A percentile compares a stretch with the other conserved stretches of the same genome.
Evolutionary conservation across 2,797 vertebrate species (phyloP).

Genomic region (Sebastes diaconus): DNA sequence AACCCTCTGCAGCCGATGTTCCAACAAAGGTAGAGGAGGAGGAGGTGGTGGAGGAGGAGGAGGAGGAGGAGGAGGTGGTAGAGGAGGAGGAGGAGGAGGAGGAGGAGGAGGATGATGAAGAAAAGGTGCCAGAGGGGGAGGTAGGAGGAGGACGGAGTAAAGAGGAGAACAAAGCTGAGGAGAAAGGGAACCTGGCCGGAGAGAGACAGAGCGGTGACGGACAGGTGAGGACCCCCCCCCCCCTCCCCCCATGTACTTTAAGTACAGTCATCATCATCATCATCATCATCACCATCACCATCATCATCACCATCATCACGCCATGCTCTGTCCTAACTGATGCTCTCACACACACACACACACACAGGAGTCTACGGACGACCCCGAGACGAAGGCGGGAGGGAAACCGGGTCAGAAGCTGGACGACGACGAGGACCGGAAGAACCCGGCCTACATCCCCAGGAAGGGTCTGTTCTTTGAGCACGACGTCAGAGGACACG

Average conservation of each 20-base stretch:
- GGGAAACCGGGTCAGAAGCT: constrained; percentile 90
- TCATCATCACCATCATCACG: too few species aligned
- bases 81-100: constrained; percentile 75
- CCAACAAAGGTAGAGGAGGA: constrained; percentile 75
- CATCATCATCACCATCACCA: too few species aligned
- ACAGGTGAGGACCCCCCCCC: constrained; percentile 84
- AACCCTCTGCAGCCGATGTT: constrained; percentile 72
- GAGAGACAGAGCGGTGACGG: constrained; percentile 97
- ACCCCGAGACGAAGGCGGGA: constrained; percentile 89
- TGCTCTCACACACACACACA: background rate
- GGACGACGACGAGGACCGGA: constrained; percentile 95
- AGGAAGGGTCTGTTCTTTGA: constrained; percentile 98
- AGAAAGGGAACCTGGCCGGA: constrained; percentile 89
- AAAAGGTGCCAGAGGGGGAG: constrained; percentile 73
- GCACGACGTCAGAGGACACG: constrained; percentile 94
- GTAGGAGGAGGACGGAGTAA: constrained; percentile 65
- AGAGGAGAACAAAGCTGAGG: constrained; percentile 84
- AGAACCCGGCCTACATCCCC: constrained; percentile 97
- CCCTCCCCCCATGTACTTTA: too few species aligned
- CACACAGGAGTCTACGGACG: constrained; percentile 91
- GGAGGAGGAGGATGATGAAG: constrained; percentile 75
- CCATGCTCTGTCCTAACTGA: too few species aligned
- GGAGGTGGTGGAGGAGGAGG: constrained; percentile 52
- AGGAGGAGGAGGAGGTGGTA: constrained; percentile 78
- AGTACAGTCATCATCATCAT: too few species aligned